A percentile compares a stretch with the other conserved stretches of the same genome.
These are phyloP conservation scores for Beaufortia kweichowensis DNA, from an alignment of 2,113 vertebrate genomes.

Conservation along the genomic window DNA sequence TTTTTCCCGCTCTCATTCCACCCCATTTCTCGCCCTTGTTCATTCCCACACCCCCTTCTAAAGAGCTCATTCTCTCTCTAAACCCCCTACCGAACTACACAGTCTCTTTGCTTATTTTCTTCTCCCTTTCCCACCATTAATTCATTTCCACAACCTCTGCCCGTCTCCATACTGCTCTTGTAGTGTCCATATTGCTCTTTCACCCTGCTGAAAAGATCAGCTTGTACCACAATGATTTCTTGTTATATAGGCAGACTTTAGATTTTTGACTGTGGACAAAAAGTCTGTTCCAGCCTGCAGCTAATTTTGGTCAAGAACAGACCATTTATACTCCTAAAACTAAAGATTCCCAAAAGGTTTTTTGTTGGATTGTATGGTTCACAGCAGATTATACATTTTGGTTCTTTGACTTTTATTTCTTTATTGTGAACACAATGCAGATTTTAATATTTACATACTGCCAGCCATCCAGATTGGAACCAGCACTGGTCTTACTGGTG, in stretches of 20 bases:
- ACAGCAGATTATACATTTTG: too few species aligned
- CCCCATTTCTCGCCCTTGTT: conserved; percentile 56
- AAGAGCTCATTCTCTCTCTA: conserved; percentile 23
- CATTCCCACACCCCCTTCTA: conserved; percentile 36
- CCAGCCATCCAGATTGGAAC: too few species aligned
- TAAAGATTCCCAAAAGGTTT: too few species aligned
- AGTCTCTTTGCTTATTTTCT: conserved; percentile 3
- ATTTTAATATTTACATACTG: not conserved
- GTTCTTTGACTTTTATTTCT: too few species aligned
- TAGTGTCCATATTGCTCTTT: conserved; percentile 10
- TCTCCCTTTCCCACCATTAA: conserved; percentile 35
- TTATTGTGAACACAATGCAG: too few species aligned
- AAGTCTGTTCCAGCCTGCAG: not conserved
- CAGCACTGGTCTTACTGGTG: too few species aligned
- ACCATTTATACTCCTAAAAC: not conserved
- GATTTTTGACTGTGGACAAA: not conserved
- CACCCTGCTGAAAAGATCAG: conserved; percentile 38
- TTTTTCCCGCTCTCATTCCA: conserved; percentile 51
- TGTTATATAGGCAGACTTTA: not conserved
- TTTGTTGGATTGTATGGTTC: too few species aligned
- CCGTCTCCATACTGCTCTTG: conserved; percentile 19
- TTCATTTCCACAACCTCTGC: conserved; percentile 26
- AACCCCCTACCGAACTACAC: not conserved
- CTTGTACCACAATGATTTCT: not conserved
- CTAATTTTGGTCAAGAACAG: not conserved